Percentiles rank a stretch among this genome's conserved stretches.
These are phyloP conservation scores for Orthosia gracilis DNA, from an alignment of 2,888 invertebrate genomes.

Conservation along the genomic window DNA sequence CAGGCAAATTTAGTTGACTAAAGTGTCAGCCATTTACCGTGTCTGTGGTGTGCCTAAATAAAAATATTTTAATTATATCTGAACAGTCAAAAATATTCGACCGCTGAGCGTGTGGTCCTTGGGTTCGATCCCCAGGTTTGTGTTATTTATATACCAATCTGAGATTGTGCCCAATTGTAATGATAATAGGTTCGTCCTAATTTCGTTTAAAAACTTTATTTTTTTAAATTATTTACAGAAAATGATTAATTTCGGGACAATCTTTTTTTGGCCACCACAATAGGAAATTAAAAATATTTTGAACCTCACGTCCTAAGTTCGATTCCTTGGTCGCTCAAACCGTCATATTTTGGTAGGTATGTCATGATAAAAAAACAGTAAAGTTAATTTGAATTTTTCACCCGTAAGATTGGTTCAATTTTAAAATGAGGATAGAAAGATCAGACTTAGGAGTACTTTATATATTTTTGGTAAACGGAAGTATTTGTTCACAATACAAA, in stretches of 20 bases:
- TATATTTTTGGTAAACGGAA: constrained; percentile 57
- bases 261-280: neutral
- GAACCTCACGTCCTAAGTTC: constrained; percentile 18
- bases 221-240: neutral
- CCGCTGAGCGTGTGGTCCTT: neutral
- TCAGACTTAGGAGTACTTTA: constrained; percentile 27
- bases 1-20: too few species aligned
- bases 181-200: too few species aligned
- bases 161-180: too few species aligned
- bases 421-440: constrained; percentile 18
- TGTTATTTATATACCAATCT: neutral
- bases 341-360: neutral
- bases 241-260: too few species aligned
- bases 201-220: neutral
- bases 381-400: neutral
- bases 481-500: neutral
- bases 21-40: too few species aligned
- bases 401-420: constrained; percentile 53
- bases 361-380: neutral
- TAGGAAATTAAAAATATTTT: neutral
- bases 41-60: too few species aligned
- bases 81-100: too few species aligned
- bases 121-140: constrained; percentile 18
- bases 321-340: constrained; percentile 14
- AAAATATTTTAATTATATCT: too few species aligned